Conservation (phyloP, 2,797 vertebrate genomes). For the Mionectes olivaceus region DNA sequence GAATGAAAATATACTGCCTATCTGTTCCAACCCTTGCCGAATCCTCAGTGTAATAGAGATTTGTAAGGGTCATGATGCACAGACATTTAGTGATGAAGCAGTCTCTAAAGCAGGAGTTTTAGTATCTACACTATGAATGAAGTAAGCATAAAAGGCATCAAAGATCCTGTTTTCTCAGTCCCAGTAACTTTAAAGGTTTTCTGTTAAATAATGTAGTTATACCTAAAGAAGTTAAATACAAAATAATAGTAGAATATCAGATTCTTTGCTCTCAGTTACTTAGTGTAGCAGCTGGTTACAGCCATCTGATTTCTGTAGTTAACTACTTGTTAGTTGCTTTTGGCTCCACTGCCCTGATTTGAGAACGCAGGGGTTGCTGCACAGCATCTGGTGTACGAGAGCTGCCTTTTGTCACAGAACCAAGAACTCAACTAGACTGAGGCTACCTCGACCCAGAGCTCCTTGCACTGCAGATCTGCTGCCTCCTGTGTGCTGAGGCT, state of each 20-base stretch:
- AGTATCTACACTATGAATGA: background rate
- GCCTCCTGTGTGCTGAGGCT: background rate
- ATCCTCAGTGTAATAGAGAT: constrained; percentile 66
- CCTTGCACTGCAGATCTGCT: background rate
- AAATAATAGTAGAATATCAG: background rate
- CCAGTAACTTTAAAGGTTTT: background rate
- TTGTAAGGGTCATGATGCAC: constrained; percentile 3
- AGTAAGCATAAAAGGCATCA: background rate
- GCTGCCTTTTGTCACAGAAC: background rate
- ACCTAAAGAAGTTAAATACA: background rate
- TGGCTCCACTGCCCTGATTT: background rate
- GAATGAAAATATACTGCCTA: constrained; percentile 74
- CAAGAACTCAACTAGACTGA: background rate
- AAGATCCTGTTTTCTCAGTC: background rate
- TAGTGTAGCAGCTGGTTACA: background rate
- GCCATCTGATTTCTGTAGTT: background rate
- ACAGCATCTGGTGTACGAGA: background rate
- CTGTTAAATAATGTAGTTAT: background rate
- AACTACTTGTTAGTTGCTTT: background rate
- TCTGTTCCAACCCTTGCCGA: constrained; percentile 66
- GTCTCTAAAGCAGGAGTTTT: constrained; percentile 36
- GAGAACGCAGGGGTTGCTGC: background rate
- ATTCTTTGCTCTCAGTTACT: background rate
- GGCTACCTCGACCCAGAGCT: background rate
- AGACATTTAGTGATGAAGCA: constrained; percentile 55